A percentile compares a stretch with the other conserved stretches of the same genome.
Evolutionary conservation across 2,113 vertebrate species (phyloP).

Genomic region (Grus americana): DNA sequence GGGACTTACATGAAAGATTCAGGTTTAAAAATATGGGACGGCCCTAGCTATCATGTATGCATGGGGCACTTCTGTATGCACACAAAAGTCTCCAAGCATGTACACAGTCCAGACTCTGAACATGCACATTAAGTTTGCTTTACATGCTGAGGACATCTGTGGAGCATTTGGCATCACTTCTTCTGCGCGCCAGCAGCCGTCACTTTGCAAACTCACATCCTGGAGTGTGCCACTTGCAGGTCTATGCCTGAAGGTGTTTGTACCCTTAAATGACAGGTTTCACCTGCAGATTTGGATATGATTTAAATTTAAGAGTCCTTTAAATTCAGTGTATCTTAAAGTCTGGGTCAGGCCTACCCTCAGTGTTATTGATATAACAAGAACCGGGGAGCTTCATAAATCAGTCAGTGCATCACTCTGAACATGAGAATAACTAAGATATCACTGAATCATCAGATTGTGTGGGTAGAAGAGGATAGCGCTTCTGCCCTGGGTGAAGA

Average conservation of each 20-base stretch:
- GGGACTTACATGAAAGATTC: background rate
- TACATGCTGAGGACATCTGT: background rate
- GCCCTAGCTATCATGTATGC: fast-evolving
- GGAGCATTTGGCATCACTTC: background rate
- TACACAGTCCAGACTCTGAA: background rate
- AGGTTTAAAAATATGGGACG: background rate
- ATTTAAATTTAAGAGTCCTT: background rate
- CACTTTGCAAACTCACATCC: background rate
- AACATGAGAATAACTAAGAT: background rate
- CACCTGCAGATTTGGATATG: background rate
- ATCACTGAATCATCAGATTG: background rate
- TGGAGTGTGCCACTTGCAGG: background rate
- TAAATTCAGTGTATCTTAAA: background rate
- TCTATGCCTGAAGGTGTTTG: background rate
- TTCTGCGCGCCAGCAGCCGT: background rate
- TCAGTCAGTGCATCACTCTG: background rate
- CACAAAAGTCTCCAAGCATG: background rate
- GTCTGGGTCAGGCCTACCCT: background rate
- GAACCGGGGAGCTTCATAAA: background rate
- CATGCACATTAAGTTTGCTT: background rate
- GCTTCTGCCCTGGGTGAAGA: background rate
- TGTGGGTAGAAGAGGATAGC: background rate
- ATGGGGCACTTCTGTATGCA: background rate
- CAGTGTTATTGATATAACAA: background rate
- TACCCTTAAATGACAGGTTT: background rate